Conservation (phyloP, 2,797 vertebrate species). For the Chromobotia macracanthus region DNA sequence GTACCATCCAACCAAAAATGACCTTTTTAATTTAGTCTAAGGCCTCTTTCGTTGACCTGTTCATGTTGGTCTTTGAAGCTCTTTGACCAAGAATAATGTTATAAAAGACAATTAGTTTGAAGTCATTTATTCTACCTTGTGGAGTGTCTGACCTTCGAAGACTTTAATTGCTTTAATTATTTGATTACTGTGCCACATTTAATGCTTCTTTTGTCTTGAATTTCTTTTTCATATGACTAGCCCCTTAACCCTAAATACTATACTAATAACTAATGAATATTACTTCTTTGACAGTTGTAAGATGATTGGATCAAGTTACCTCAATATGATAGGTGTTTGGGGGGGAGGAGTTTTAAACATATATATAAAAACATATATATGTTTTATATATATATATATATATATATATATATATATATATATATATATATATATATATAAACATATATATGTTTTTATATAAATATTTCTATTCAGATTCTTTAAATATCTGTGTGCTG, state of each 20-base stretch:
- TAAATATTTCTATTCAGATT: too few species aligned
- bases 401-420: too few species aligned
- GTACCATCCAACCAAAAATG: slow-evolving; percentile 26
- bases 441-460: too few species aligned
- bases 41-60: slow-evolving; percentile 6
- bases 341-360: neutral
- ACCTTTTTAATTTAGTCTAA: slow-evolving; percentile 18
- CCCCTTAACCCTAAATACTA: neutral
- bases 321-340: neutral
- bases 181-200: slow-evolving; percentile 51
- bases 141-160: slow-evolving; percentile 33
- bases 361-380: too few species aligned
- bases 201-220: slow-evolving; percentile 41
- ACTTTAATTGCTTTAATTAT: slow-evolving; percentile 57
- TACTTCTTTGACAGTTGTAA: neutral
- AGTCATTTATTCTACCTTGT: slow-evolving; percentile 48
- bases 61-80: slow-evolving; percentile 34
- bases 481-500: neutral
- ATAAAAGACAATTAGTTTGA: slow-evolving; percentile 41
- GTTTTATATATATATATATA: too few species aligned
- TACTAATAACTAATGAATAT: slow-evolving; percentile 3
- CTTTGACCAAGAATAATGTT: slow-evolving; percentile 50
- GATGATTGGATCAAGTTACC: neutral
- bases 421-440: too few species aligned
- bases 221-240: neutral